A percentile compares a stretch with the other conserved stretches of the same genome.
Evolutionary conservation across 2,797 vertebrate genomes (phyloP).

Genomic region (Squalus acanthias): DNA sequence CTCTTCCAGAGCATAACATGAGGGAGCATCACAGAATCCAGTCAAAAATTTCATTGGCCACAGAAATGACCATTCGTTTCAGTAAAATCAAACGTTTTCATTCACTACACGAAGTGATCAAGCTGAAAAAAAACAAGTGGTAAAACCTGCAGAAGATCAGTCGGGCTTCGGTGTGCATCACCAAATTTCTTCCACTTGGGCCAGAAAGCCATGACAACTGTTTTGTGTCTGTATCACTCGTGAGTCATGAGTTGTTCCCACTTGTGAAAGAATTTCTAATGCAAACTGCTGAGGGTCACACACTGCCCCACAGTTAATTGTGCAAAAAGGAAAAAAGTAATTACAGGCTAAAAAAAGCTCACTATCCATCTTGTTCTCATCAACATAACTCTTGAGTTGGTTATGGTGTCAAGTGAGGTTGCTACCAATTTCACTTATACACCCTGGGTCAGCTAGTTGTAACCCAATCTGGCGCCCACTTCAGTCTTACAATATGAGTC

Average conservation of each 20-base stretch:
- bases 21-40: neutral
- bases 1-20: neutral
- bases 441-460: neutral
- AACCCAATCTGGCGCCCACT: neutral
- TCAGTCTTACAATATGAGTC: neutral
- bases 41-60: neutral
- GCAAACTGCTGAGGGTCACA: neutral
- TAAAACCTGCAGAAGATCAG: neutral
- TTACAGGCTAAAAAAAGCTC: neutral
- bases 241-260: neutral
- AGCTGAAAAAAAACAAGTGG: neutral
- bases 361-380: neutral
- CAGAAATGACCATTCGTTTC: neutral
- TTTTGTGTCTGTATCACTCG: neutral
- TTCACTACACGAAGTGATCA: neutral
- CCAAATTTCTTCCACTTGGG: neutral
- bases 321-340: neutral
- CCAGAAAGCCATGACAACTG: neutral
- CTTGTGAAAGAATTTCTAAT: neutral
- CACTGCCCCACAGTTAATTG: neutral
- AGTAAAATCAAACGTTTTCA: neutral
- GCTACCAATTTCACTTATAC: neutral
- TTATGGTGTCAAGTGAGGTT: neutral
- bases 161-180: neutral
- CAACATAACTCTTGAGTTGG: neutral